Percentiles rank a stretch among this genome's conserved stretches.
These are phyloP conservation scores for Muschampia plurimacula DNA, from an alignment of 2,888 invertebrate genomes.

Conservation along the genomic window DNA sequence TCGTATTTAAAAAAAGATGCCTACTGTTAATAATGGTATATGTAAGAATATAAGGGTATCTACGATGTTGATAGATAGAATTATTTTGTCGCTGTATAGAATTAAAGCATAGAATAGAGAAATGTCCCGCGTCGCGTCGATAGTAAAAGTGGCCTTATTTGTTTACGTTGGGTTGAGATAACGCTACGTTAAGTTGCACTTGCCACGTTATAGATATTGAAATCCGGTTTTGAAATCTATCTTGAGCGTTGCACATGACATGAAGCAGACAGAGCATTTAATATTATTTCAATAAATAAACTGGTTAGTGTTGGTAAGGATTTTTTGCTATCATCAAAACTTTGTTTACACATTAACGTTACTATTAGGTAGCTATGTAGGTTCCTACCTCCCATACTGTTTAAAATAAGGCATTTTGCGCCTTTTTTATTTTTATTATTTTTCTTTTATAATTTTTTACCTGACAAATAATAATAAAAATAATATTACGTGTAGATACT, in stretches of 20 bases:
- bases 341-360: too few species aligned
- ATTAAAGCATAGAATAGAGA: not conserved
- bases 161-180: conserved; percentile 1
- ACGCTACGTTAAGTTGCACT: not conserved
- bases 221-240: conserved; percentile 7
- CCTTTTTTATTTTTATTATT: too few species aligned
- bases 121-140: not conserved
- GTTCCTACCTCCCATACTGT: too few species aligned
- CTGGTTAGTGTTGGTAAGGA: too few species aligned
- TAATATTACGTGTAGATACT: too few species aligned
- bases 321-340: too few species aligned
- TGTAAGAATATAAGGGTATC: not conserved
- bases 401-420: too few species aligned
- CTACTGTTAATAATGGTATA: not conserved
- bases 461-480: too few species aligned
- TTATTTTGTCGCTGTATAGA: not conserved
- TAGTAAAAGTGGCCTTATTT: not conserved
- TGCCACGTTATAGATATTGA: conserved; percentile 7
- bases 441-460: too few species aligned
- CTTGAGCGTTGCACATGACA: not conserved
- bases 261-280: not conserved
- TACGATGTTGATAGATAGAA: not conserved
- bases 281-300: too few species aligned
- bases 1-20: not conserved
- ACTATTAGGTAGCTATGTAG: too few species aligned